Evolutionary conservation across 1,140 invertebrate species (phyloP).

Genomic region (Oncopodura yosiiana): DNA sequence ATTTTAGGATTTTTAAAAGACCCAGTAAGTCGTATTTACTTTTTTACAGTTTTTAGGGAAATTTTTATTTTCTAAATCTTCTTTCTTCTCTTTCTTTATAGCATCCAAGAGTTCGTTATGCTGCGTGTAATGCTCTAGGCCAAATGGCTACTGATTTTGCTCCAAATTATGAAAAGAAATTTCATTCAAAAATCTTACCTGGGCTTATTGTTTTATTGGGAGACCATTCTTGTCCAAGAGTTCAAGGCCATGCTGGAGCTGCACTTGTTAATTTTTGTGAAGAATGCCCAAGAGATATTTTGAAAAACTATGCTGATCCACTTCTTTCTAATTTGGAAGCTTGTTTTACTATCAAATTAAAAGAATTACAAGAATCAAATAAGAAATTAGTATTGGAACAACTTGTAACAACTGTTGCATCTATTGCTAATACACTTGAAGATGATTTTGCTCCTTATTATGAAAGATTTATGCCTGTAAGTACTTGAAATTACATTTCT

Average conservation of each 20-base stretch:
- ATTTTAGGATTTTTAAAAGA: constrained; percentile 81
- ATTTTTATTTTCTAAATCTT: neutral
- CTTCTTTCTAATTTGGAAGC: constrained; percentile 86
- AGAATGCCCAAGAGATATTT: constrained; percentile 90
- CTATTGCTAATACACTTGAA: constrained; percentile 96
- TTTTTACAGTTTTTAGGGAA: constrained; percentile 1
- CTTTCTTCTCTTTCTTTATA: constrained; percentile 39
- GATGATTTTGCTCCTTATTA: constrained; percentile 80
- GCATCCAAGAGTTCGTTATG: constrained; percentile 88
- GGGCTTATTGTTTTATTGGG: constrained; percentile 82
- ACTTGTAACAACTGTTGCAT: constrained; percentile 95
- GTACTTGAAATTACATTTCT: neutral
- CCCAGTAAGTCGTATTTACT: constrained; percentile 48
- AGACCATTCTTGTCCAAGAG: constrained; percentile 81
- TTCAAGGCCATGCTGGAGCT: constrained; percentile 83
- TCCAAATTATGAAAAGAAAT: constrained; percentile 93
- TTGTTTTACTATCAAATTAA: constrained; percentile 85
- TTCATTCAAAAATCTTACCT: constrained; percentile 86
- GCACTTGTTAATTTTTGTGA: constrained; percentile 99
- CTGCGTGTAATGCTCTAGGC: constrained; percentile 97
- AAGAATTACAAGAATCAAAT: constrained; percentile 55
- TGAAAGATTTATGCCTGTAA: constrained; percentile 45
- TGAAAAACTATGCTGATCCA: constrained; percentile 77
- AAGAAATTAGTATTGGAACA: constrained; percentile 91
- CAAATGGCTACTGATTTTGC: constrained; percentile 99